phyloP scores from a whole-genome alignment of 2,113 vertebrate genomes.

The Leptobrachium leishanense region DNA sequence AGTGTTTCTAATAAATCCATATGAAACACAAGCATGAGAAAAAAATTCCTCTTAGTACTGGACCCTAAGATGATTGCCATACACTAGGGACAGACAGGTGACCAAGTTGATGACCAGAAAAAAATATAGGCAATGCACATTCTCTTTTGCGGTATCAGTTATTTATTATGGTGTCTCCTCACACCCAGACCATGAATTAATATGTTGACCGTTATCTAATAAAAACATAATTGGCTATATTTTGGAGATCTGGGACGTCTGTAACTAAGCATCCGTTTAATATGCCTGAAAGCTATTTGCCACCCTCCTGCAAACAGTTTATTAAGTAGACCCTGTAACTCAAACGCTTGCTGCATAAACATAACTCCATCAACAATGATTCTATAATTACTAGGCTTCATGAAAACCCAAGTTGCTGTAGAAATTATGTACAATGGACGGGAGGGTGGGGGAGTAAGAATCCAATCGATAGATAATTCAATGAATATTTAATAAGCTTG shows the following conservation, averaged over 20 bases:
- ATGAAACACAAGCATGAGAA: too few relatives aligned
- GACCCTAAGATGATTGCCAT: too few relatives aligned
- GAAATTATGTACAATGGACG: constrained; percentile 27
- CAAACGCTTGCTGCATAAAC: constrained; percentile 9
- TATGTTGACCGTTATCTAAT: constrained; percentile 2
- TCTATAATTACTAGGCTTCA: constrained; percentile 10
- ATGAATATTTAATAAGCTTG: constrained; percentile 36
- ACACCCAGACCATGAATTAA: not conserved
- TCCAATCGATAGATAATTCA: constrained; percentile 32
- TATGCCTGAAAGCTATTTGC: constrained; percentile 30
- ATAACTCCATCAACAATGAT: constrained; percentile 11
- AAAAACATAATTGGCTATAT: constrained; percentile 19
- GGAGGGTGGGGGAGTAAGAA: constrained; percentile 9
- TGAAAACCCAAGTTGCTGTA: constrained; percentile 22
- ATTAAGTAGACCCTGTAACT: constrained; percentile 24
- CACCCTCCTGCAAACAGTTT: not conserved
- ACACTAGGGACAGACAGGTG: too few relatives aligned
- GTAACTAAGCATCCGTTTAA: constrained; percentile 39
- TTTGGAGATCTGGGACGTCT: constrained; percentile 23
- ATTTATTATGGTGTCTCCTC: not conserved
- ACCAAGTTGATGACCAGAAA: too few relatives aligned
- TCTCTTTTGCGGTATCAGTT: too few relatives aligned
- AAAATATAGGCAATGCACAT: too few relatives aligned
- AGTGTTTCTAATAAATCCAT: too few relatives aligned
- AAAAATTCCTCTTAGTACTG: too few relatives aligned